Percentiles rank a stretch among this genome's conserved stretches.
phyloP scores from a whole-genome alignment of 2,888 invertebrate genomes.

The Zhengitettix transpicula region DNA sequence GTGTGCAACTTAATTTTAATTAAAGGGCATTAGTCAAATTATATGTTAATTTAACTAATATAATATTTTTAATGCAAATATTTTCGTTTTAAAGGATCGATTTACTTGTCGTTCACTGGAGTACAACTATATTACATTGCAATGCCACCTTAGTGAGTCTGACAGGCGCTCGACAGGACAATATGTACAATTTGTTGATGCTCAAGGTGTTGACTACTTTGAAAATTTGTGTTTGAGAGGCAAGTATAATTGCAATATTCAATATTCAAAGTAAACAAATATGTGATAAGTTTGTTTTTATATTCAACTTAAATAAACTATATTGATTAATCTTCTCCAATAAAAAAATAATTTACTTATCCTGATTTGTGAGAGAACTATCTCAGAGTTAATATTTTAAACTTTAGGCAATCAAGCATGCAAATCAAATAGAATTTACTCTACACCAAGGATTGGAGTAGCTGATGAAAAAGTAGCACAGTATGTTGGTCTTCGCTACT shows the following conservation, averaged over 20 bases:
- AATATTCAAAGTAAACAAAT: no score
- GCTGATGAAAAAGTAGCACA: constrained; percentile 84
- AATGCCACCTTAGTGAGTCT: constrained; percentile 79
- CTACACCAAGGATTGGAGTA: constrained; percentile 71
- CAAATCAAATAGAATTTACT: constrained; percentile 63
- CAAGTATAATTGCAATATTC: no score
- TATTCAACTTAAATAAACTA: no score
- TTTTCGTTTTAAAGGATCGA: constrained; percentile 43
- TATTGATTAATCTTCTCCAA: no score
- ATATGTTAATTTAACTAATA: no score
- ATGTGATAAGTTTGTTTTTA: no score
- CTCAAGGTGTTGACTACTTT: constrained; percentile 68
- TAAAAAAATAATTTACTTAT: no score
- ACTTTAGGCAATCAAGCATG: constrained; percentile 56
- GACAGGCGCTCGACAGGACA: constrained; percentile 77
- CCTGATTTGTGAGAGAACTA: no score
- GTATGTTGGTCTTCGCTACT: constrained; percentile 81
- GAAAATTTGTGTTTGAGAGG: constrained; percentile 83
- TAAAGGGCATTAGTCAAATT: no score
- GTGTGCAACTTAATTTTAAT: background rate
- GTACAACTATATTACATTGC: constrained; percentile 83
- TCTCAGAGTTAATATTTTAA: background rate
- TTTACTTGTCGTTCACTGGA: constrained; percentile 84
- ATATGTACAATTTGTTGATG: constrained; percentile 78
- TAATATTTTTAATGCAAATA: no score